Conservation (phyloP, 2,797 vertebrate genomes). For the Novumbra hubbsi region DNA sequence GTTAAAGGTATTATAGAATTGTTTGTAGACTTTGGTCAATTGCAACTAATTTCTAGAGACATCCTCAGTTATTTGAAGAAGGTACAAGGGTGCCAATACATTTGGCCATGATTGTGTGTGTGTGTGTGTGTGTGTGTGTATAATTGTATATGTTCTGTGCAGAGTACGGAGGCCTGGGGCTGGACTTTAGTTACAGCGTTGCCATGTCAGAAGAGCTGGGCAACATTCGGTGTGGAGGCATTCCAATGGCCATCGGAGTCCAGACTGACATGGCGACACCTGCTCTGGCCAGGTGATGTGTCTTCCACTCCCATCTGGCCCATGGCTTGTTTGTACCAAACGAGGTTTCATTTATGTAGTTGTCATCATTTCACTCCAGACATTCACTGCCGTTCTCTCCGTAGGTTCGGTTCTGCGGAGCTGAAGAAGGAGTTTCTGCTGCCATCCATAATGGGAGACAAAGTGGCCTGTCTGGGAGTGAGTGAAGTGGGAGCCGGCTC, state of each 20-base stretch:
- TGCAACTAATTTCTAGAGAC: too few relatives aligned
- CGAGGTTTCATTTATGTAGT: background rate
- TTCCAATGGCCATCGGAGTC: constrained; percentile 87
- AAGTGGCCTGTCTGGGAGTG: constrained; percentile 83
- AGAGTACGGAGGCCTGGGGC: constrained; percentile 87
- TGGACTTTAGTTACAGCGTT: constrained; percentile 86
- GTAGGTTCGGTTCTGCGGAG: constrained; percentile 81
- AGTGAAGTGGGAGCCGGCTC: constrained; percentile 83
- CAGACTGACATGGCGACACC: constrained; percentile 87
- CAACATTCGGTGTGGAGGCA: constrained; percentile 77
- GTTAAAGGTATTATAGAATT: too few relatives aligned
- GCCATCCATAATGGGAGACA: constrained; percentile 80
- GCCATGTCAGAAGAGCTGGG: constrained; percentile 87
- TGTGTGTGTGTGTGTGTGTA: background rate
- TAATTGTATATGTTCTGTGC: constrained; percentile 18
- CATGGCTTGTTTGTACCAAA: background rate
- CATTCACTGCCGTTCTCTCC: background rate
- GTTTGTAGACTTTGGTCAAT: too few relatives aligned
- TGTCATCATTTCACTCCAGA: background rate
- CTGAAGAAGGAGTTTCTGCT: constrained; percentile 80
- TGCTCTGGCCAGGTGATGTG: constrained; percentile 80
- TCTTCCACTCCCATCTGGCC: background rate
- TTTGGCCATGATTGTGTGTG: background rate
- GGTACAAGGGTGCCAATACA: too few relatives aligned
- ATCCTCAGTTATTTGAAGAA: too few relatives aligned